These are phyloP conservation scores for Leptodactylus fallax DNA, from an alignment of 2,797 vertebrate species.

Conservation along the genomic window DNA sequence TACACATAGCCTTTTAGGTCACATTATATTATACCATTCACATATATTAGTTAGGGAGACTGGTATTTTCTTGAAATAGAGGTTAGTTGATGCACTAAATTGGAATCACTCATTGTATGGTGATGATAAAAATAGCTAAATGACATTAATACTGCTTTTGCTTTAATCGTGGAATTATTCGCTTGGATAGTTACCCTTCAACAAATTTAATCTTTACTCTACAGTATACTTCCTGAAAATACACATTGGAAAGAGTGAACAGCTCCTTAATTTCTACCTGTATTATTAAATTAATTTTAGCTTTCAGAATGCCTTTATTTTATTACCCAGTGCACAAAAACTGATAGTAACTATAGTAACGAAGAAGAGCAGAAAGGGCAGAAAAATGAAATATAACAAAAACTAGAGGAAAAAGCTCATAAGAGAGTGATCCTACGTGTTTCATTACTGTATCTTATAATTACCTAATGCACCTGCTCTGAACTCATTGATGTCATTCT, in stretches of 20 bases:
- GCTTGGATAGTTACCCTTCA: not conserved
- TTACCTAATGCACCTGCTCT: conserved; percentile 27
- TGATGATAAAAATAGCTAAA: not conserved
- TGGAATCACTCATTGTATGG: too few species aligned
- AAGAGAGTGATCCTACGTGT: conserved; percentile 4
- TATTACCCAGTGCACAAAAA: not conserved
- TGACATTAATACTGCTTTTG: not conserved
- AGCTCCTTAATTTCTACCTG: not conserved
- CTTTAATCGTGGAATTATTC: not conserved
- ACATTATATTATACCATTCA: too few species aligned
- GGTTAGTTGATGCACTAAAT: too few species aligned
- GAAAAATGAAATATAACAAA: not conserved
- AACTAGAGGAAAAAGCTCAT: not conserved
- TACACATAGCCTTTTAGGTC: too few species aligned
- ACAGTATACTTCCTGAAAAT: not conserved
- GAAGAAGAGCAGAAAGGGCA: not conserved
- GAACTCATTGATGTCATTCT: conserved; percentile 24
- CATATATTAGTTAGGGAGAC: too few species aligned
- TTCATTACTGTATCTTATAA: conserved; percentile 2
- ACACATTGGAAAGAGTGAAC: not conserved
- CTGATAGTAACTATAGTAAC: not conserved
- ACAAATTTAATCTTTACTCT: not conserved
- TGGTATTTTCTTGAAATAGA: too few species aligned
- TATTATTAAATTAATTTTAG: not conserved
- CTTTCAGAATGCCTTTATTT: not conserved